phyloP scores from a whole-genome alignment of 2,113 vertebrate species.

The Pygoscelis antarcticus region DNA sequence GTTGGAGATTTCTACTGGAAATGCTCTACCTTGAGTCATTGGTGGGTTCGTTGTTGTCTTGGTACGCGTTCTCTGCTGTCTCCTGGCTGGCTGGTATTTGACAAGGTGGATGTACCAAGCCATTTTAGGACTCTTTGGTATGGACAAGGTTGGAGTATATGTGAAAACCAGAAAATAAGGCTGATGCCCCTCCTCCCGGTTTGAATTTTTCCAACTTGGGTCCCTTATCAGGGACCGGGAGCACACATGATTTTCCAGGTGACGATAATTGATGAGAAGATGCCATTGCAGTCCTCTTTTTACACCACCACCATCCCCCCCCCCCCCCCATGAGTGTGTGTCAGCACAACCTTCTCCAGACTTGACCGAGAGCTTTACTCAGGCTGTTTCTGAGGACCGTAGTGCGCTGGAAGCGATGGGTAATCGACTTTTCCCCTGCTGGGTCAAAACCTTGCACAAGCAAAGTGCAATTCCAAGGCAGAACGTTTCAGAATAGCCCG shows the following conservation, averaged over 20 bases:
- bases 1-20: background rate
- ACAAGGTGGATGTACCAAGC: background rate
- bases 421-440: background rate
- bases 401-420: background rate
- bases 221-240: background rate
- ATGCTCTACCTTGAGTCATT: background rate
- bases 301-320: background rate
- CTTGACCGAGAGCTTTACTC: background rate
- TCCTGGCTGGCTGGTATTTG: background rate
- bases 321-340: background rate
- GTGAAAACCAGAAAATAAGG: background rate
- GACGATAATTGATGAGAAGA: background rate
- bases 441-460: background rate
- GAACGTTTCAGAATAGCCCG: background rate
- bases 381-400: background rate
- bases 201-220: background rate
- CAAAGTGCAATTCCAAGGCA: background rate
- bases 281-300: background rate
- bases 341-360: background rate
- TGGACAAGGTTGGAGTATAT: rapidly evolving
- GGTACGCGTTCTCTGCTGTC: background rate
- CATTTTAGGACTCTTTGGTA: background rate
- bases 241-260: background rate
- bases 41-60: background rate
- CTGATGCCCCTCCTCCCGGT: background rate